phyloP scores from a whole-genome alignment of 1,140 invertebrate genomes.

The Condylostylus longicornis region DNA sequence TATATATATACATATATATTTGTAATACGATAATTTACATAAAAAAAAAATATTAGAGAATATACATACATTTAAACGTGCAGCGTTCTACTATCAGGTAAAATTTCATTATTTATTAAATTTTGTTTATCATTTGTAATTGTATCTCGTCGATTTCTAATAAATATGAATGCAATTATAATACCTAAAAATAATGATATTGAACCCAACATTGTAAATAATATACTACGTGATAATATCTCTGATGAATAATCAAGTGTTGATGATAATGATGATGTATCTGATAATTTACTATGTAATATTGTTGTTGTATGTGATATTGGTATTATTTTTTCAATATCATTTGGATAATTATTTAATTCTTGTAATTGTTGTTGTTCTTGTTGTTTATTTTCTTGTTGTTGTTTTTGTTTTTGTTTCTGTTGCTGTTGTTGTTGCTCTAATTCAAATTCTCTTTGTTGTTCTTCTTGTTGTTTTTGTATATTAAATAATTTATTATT shows the following conservation, averaged over 20 bases:
- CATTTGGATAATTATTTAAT: not conserved
- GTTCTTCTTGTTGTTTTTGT: no score
- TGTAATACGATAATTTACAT: no score
- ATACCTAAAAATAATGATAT: conserved; percentile 3
- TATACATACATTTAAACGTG: conserved; percentile 9
- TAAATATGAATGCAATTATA: conserved; percentile 4
- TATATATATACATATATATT: no score
- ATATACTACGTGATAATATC: conserved; percentile 2
- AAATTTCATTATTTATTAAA: conserved; percentile 6
- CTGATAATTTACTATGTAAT: conserved; percentile 5
- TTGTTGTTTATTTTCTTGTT: not conserved
- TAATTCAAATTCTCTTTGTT: not conserved
- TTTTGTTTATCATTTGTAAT: conserved; percentile 1
- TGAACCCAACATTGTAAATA: conserved; percentile 3
- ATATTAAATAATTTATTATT: no score
- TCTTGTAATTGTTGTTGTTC: not conserved
- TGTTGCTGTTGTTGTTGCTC: not conserved
- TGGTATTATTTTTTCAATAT: not conserved
- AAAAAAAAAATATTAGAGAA: no score
- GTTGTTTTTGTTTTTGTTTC: not conserved
- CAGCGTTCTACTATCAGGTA: conserved; percentile 5
- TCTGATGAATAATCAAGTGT: not conserved
- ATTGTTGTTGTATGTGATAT: not conserved
- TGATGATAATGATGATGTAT: not conserved
- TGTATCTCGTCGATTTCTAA: conserved; percentile 3